Evolutionary conservation across 2,888 invertebrate species (phyloP).

Genomic region (Limenitis camilla): DNA sequence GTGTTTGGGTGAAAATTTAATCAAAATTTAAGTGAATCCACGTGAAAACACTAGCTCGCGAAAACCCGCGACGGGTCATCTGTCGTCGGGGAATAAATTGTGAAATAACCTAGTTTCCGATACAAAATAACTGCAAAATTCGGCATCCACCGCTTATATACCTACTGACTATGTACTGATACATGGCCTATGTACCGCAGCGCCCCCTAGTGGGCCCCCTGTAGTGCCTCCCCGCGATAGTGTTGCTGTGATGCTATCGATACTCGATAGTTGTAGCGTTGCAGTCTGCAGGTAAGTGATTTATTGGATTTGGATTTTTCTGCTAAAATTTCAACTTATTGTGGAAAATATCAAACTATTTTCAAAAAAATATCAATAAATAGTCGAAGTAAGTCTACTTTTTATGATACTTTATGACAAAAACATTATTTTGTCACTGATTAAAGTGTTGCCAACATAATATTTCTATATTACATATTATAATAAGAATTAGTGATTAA

Average conservation of each 20-base stretch:
- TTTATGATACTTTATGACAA: too few relatives aligned
- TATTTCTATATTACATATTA: too few relatives aligned
- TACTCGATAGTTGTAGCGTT: conserved; percentile 37
- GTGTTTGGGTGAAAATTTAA: neutral
- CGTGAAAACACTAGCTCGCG: conserved; percentile 20
- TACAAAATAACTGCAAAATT: conserved; percentile 73
- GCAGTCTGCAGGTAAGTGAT: conserved; percentile 8
- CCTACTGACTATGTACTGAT: conserved; percentile 60
- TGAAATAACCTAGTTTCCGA: conserved; percentile 71
- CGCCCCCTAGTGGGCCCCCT: conserved; percentile 47
- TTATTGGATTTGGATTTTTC: neutral
- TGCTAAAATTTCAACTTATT: too few relatives aligned
- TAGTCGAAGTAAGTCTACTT: too few relatives aligned
- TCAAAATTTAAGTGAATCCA: conserved; percentile 15
- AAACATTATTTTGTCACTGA: too few relatives aligned
- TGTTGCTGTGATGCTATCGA: conserved; percentile 48
- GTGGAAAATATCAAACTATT: too few relatives aligned
- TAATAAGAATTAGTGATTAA: too few relatives aligned
- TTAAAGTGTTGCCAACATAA: too few relatives aligned
- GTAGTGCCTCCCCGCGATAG: conserved; percentile 65
- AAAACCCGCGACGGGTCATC: conserved; percentile 26
- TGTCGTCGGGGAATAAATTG: conserved; percentile 51
- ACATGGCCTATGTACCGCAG: conserved; percentile 62
- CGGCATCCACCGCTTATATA: conserved; percentile 61
- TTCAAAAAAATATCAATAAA: too few relatives aligned